Base-by-base conservation (phyloP, 2,797 vertebrate genomes). In the Sebastes vulpes region DNA sequence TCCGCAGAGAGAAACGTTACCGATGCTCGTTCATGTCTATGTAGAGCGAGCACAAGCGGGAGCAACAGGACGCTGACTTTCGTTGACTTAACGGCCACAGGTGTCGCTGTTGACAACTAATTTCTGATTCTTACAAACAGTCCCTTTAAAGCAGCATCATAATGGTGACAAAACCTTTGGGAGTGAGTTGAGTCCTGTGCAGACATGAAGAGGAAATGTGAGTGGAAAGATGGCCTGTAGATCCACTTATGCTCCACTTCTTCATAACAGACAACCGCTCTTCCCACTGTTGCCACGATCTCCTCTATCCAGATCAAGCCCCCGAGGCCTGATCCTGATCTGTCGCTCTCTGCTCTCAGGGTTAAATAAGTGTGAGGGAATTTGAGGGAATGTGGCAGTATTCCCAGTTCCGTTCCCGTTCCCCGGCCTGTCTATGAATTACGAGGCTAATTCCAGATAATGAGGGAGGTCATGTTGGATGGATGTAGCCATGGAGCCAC, bases 381-480 rank as follows among this genome's bases (percentile, higher is more conserved):
- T 79, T 67, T 85, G 59, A 91, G 83, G 74, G 75, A 71, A 79
- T 63, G 82, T 90, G 87, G 81, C 85, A 81, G 75, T 77, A 84
- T 77, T 83, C 74, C 82, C 56, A 31, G 64, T 77, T 31, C 35
- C 29, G 18, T 72, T 84, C 77, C n/a, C 21, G 32, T 79, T 90
- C 61, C 74, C 72, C 65, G 66, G 25, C 77, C 64, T 50, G 63
- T 69, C 50, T 54, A 23, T 74, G 67, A 87, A 71, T 81, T 76
- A 87, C 86, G 66, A 79, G 77, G 56, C 79, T 88, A 84, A 92
- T 89, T 90, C 79, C 21, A 35, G 56, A 46, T 82, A 86, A 88
- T 52, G 64, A 84, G 59, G 18, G 59, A 71, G 57, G 67, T 83
- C 83, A 65, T 48, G 71, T 65, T 59, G 12, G 46, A 58, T 66